phyloP scores from a whole-genome alignment of 1,140 invertebrate species.

The Diorhabda carinulata region DNA sequence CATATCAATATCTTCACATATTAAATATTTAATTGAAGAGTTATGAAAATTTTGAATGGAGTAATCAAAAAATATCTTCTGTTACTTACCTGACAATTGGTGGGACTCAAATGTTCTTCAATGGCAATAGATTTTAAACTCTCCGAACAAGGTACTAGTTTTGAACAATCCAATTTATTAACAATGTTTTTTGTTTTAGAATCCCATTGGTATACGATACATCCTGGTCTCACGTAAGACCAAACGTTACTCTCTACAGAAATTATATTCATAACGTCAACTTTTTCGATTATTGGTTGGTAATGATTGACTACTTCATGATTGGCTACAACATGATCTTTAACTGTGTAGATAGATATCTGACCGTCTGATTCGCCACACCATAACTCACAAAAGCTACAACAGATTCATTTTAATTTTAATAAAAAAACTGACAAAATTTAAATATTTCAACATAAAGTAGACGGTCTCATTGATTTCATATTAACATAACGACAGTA shows the following conservation, averaged over 20 bases:
- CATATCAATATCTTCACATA: too few species aligned
- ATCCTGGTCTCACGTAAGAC: constrained; percentile 76
- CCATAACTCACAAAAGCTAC: constrained; percentile 64
- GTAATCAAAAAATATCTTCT: constrained; percentile 1
- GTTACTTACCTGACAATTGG: constrained; percentile 66
- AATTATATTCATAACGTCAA: constrained; percentile 62
- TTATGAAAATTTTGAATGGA: not conserved
- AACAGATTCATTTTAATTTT: constrained; percentile 13
- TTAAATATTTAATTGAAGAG: too few species aligned
- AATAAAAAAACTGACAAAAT: too few species aligned
- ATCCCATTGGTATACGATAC: constrained; percentile 84
- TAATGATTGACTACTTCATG: constrained; percentile 61
- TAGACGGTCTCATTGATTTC: too few species aligned
- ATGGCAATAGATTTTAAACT: constrained; percentile 87
- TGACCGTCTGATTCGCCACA: constrained; percentile 70
- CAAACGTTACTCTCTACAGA: constrained; percentile 62
- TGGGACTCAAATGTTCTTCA: constrained; percentile 78
- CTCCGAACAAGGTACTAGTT: constrained; percentile 86
- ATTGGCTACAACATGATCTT: constrained; percentile 56
- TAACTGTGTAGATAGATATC: constrained; percentile 63
- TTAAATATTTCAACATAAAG: too few species aligned
- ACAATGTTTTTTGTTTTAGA: constrained; percentile 59
- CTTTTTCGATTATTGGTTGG: constrained; percentile 54
- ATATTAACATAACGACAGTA: too few species aligned
- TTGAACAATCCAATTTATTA: constrained; percentile 86